A percentile compares a stretch with the other conserved stretches of the same genome.
Evolutionary conservation across 2,113 vertebrate genomes (phyloP).

Genomic region (Eudyptes chrysolophus): DNA sequence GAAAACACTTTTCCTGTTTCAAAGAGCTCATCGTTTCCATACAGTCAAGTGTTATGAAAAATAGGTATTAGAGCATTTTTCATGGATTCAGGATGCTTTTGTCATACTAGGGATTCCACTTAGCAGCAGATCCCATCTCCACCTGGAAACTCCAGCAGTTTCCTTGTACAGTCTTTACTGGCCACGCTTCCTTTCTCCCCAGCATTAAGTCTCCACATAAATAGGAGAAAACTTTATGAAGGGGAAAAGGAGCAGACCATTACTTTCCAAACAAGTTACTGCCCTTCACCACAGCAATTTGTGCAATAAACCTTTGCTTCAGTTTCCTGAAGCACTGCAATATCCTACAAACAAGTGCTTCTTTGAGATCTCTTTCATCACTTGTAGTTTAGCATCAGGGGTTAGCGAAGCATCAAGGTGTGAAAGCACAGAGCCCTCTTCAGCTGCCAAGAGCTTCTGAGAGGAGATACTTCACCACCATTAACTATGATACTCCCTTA

Average conservation of each 20-base stretch:
- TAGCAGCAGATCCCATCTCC: neutral
- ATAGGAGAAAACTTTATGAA: neutral
- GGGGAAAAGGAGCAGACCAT: neutral
- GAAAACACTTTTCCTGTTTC: conserved; percentile 24
- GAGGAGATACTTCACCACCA: neutral
- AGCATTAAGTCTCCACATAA: neutral
- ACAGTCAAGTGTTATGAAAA: neutral
- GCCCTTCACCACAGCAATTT: neutral
- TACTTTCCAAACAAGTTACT: neutral
- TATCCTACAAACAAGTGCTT: neutral
- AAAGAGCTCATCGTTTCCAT: neutral
- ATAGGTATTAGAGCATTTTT: neutral
- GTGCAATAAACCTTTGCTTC: neutral
- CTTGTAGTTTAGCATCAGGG: neutral
- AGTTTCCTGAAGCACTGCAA: neutral
- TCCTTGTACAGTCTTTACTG: neutral
- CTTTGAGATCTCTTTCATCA: neutral
- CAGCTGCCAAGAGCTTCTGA: neutral
- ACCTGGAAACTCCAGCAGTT: neutral
- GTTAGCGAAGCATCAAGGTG: neutral
- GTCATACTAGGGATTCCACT: neutral
- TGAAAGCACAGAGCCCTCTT: neutral
- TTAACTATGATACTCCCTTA: neutral
- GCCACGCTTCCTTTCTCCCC: neutral
- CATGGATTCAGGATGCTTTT: neutral